Percentiles rank a stretch among this genome's conserved stretches.
Evolutionary conservation across 2,113 vertebrate species (phyloP).

Genomic region (Rafetus swinhoei): DNA sequence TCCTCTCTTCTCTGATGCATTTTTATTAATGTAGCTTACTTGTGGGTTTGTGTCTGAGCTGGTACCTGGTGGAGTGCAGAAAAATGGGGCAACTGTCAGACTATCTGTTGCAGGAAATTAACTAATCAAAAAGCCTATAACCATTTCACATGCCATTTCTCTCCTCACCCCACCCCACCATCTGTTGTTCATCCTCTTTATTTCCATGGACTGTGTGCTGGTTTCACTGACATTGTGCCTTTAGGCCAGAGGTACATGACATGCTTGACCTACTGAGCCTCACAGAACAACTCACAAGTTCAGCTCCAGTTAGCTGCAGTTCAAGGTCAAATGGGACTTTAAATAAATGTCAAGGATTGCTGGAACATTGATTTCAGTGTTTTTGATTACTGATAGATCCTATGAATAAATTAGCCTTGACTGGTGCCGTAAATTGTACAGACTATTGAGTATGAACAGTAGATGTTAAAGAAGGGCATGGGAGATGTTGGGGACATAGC

Average conservation of each 20-base stretch:
- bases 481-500: slow-evolving; percentile 31
- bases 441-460: slow-evolving; percentile 59
- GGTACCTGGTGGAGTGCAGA: not conserved
- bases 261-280: not conserved
- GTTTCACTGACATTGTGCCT: not conserved
- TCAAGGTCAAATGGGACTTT: slow-evolving; percentile 71
- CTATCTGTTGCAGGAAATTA: not conserved
- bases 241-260: not conserved
- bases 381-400: slow-evolving; percentile 68
- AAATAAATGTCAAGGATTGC: slow-evolving; percentile 60
- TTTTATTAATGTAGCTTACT: not conserved
- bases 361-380: slow-evolving; percentile 61
- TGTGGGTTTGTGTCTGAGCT: not conserved
- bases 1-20: not conserved
- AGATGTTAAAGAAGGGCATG: slow-evolving; percentile 68
- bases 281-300: slow-evolving; percentile 10
- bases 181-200: not conserved
- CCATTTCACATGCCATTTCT: fast-evolving
- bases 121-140: not conserved
- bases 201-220: fast-evolving
- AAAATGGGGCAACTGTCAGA: not conserved
- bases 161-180: fast-evolving
- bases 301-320: slow-evolving; percentile 48
- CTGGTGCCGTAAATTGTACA: slow-evolving; percentile 68
- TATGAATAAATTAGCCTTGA: slow-evolving; percentile 75